phyloP scores from a whole-genome alignment of 2,113 vertebrate species.

The Alaudala cheleensis region DNA sequence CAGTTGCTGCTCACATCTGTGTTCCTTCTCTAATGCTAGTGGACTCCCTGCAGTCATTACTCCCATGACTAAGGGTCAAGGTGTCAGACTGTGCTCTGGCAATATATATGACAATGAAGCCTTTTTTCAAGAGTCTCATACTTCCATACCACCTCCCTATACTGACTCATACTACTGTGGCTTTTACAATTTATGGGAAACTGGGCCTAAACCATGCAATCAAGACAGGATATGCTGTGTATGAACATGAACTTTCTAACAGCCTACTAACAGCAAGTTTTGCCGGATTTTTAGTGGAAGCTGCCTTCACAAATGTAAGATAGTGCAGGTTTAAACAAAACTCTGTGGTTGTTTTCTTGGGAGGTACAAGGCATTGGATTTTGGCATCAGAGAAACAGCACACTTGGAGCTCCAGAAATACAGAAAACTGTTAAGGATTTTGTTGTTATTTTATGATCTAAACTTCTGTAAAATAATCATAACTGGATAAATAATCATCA shows the following conservation, averaged over 20 bases:
- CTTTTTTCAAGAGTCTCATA: not conserved
- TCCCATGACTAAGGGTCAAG: not conserved
- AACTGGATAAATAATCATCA: not conserved
- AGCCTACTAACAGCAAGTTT: not conserved
- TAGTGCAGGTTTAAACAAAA: not conserved
- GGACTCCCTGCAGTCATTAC: not conserved
- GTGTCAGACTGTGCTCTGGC: not conserved
- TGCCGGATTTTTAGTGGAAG: not conserved
- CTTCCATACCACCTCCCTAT: not conserved
- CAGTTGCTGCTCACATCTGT: not conserved
- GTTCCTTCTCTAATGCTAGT: not conserved
- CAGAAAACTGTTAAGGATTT: not conserved
- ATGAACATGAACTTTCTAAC: not conserved
- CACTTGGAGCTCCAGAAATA: not conserved
- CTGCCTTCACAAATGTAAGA: not conserved
- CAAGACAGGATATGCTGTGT: rapidly evolving
- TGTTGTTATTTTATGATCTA: not conserved
- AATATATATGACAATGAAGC: rapidly evolving
- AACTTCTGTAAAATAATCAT: not conserved
- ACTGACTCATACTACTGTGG: not conserved
- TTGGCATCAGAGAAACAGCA: not conserved
- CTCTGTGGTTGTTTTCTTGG: not conserved
- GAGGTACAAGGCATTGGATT: not conserved
- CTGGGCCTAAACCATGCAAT: not conserved
- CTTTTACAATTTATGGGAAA: not conserved